phyloP scores from a whole-genome alignment of 2,113 vertebrate genomes.

The Strigops habroptila region DNA sequence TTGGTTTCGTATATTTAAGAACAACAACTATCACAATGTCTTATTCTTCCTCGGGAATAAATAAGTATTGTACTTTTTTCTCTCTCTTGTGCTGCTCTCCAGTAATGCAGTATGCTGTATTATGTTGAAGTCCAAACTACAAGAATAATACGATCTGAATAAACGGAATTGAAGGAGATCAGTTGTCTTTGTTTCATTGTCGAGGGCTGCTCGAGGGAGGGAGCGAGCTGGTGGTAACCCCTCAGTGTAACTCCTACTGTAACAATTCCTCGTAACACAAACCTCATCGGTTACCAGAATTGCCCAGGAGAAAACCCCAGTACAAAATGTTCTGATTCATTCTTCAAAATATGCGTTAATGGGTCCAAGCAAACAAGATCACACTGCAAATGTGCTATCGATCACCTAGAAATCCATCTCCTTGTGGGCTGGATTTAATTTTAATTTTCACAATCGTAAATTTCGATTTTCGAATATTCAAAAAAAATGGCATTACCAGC shows the following conservation, averaged over 20 bases:
- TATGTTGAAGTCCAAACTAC: conserved; percentile 45
- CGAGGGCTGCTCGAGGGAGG: neutral
- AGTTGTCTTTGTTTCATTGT: conserved; percentile 28
- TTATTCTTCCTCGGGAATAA: conserved; percentile 39
- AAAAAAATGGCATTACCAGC: neutral
- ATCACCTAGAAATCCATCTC: neutral
- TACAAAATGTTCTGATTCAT: neutral
- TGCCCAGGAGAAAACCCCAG: neutral
- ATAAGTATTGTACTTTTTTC: conserved; percentile 47
- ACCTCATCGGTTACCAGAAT: neutral
- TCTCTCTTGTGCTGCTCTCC: conserved; percentile 74
- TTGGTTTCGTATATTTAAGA: conserved; percentile 51
- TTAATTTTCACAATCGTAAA: neutral
- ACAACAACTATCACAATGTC: neutral
- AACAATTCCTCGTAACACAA: neutral
- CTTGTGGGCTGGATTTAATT: neutral
- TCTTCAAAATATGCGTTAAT: neutral
- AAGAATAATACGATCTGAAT: conserved; percentile 31
- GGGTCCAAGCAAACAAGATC: accelerated
- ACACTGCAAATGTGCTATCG: accelerated
- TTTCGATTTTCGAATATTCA: neutral
- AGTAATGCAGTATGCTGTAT: conserved; percentile 77
- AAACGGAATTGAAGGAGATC: conserved; percentile 49
- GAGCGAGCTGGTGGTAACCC: neutral
- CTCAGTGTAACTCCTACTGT: neutral